These are phyloP conservation scores for Orthosia gracilis DNA, from an alignment of 2,888 invertebrate species.

Conservation along the genomic window DNA sequence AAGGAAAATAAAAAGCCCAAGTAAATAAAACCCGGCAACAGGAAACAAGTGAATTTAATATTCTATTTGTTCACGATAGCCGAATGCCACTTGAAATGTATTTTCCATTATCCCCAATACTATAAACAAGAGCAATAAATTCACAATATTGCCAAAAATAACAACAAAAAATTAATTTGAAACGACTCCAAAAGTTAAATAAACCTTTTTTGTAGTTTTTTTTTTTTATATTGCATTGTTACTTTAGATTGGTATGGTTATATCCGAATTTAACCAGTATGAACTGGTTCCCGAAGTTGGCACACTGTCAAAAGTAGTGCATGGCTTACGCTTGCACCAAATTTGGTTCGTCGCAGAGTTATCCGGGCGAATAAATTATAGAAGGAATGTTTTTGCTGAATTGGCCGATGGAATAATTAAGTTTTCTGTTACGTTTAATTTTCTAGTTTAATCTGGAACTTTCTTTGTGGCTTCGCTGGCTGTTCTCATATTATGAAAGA, in stretches of 20 bases:
- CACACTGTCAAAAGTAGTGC: conserved; percentile 77
- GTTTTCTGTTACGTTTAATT: conserved; percentile 43
- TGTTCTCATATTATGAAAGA: conserved; percentile 30
- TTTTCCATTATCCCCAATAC: conserved; percentile 46
- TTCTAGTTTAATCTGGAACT: conserved; percentile 43
- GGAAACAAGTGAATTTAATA: background rate
- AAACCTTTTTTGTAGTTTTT: conserved; percentile 67
- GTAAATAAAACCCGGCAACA: background rate
- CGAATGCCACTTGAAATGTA: conserved; percentile 23
- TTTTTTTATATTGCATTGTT: conserved; percentile 66
- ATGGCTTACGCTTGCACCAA: conserved; percentile 63
- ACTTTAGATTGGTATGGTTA: conserved; percentile 72
- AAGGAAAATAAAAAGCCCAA: background rate
- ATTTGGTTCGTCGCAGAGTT: conserved; percentile 65
- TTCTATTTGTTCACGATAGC: background rate
- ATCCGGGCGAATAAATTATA: conserved; percentile 63
- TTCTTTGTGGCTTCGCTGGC: conserved; percentile 25
- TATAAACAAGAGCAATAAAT: conserved; percentile 51
- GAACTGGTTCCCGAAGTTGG: conserved; percentile 78
- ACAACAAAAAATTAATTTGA: conserved; percentile 64
- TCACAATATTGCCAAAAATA: conserved; percentile 58
- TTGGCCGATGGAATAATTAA: conserved; percentile 54
- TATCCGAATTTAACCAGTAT: conserved; percentile 76
- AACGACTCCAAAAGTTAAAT: conserved; percentile 68
- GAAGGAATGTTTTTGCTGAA: conserved; percentile 63